Percentiles rank a stretch among this genome's conserved stretches.
Evolutionary conservation across 64 coral and sea anemone species (phyloP).

Genomic region (Anthopleura sola): DNA sequence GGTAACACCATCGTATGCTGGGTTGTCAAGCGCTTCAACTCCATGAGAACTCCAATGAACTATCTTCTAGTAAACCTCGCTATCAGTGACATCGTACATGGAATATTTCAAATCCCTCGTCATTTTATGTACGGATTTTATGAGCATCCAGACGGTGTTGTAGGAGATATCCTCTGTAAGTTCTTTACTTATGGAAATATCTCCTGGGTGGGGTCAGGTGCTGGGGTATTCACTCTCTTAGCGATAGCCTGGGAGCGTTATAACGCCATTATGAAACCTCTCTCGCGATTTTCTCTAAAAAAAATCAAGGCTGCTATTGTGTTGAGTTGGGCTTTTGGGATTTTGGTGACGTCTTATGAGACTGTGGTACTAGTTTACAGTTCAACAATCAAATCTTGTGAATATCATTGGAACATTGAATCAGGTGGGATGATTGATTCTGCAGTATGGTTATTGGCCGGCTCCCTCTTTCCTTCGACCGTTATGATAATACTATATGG

Average conservation of each 20-base stretch:
- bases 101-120: slow-evolving; percentile 23
- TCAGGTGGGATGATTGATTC: slow-evolving; percentile 1
- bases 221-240: slow-evolving; percentile 29
- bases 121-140: slow-evolving; percentile 8
- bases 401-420: background rate
- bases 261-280: slow-evolving; percentile 28
- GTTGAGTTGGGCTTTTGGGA: background rate
- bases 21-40: background rate
- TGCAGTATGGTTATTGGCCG: slow-evolving; percentile 23
- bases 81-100: slow-evolving; percentile 35
- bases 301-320: slow-evolving; percentile 1
- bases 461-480: slow-evolving; percentile 10
- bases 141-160: slow-evolving; percentile 16
- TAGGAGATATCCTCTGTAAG: slow-evolving; percentile 28
- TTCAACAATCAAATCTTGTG: background rate
- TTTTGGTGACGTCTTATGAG: background rate
- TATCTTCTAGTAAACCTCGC: slow-evolving; percentile 55
- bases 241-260: slow-evolving; percentile 39
- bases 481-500: slow-evolving; percentile 28
- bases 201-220: slow-evolving; percentile 8
- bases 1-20: slow-evolving; percentile 7
- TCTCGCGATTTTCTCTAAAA: background rate
- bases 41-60: slow-evolving; percentile 42
- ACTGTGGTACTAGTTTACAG: background rate
- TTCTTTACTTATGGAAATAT: slow-evolving; percentile 14